These are phyloP conservation scores for Drosophila tsacasi DNA, from an alignment of 1,140 invertebrate genomes.

Conservation along the genomic window DNA sequence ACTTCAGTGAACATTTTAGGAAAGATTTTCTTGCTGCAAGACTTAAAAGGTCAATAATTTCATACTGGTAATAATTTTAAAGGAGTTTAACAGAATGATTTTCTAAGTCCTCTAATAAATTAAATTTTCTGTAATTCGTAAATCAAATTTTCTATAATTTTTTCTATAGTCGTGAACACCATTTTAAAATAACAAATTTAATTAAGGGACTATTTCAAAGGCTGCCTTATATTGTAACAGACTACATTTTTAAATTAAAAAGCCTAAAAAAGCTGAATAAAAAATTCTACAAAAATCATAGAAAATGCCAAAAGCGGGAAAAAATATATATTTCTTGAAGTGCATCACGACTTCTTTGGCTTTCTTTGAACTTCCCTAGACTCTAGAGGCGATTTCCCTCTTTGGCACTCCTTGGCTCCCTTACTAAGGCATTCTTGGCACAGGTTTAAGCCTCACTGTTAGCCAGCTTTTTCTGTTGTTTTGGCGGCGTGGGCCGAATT, in stretches of 20 bases:
- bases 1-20: background rate
- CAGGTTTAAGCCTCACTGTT: slow-evolving; percentile 10
- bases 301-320: background rate
- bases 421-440: slow-evolving; percentile 23
- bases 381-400: slow-evolving; percentile 24
- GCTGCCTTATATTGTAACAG: background rate
- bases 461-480: slow-evolving; percentile 6
- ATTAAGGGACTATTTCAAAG: too few relatives aligned
- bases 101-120: too few relatives aligned
- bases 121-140: background rate
- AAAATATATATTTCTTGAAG: background rate
- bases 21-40: background rate
- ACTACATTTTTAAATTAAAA: background rate
- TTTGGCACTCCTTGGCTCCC: slow-evolving; percentile 18
- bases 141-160: background rate
- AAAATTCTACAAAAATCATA: too few relatives aligned
- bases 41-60: too few relatives aligned
- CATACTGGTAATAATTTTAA: too few relatives aligned
- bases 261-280: background rate
- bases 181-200: too few relatives aligned
- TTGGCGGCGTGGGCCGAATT: slow-evolving; percentile 51
- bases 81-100: too few relatives aligned
- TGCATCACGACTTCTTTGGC: slow-evolving; percentile 35
- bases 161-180: too few relatives aligned
- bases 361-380: slow-evolving; percentile 41